phyloP scores from a whole-genome alignment of 2,113 vertebrate genomes.

The Enhydra lutris region DNA sequence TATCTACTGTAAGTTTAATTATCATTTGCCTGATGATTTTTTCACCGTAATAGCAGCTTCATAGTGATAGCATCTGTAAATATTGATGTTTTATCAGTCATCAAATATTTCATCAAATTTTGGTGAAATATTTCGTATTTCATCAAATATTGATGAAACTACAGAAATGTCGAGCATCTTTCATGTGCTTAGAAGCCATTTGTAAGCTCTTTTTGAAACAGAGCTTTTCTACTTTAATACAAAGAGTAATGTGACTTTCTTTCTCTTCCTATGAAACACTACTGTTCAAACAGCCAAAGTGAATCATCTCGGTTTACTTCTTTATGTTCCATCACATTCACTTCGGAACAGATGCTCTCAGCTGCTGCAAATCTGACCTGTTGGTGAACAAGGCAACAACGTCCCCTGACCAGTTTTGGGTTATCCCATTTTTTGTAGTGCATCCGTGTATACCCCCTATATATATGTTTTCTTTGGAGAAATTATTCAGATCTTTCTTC shows the following conservation, averaged over 20 bases:
- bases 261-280: conserved; percentile 98
- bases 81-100: no score
- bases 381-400: conserved; percentile 92
- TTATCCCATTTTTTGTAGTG: conserved; percentile 96
- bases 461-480: background rate
- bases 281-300: conserved; percentile 94
- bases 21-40: background rate
- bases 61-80: no score
- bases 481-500: background rate
- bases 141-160: no score
- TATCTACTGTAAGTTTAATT: background rate
- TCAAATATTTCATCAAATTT: no score
- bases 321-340: conserved; percentile 89
- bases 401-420: conserved; percentile 95
- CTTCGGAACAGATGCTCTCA: conserved; percentile 89
- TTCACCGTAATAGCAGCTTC: no score
- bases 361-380: conserved; percentile 93
- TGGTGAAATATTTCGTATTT: no score
- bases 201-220: conserved; percentile 68
- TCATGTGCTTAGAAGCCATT: background rate
- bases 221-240: conserved; percentile 99
- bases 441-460: conserved; percentile 96
- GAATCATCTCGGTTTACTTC: conserved; percentile 92
- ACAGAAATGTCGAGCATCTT: background rate
- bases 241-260: conserved; percentile 89